Evolutionary conservation across 2,113 vertebrate genomes (phyloP).

Genomic region (Myocastor coypus): DNA sequence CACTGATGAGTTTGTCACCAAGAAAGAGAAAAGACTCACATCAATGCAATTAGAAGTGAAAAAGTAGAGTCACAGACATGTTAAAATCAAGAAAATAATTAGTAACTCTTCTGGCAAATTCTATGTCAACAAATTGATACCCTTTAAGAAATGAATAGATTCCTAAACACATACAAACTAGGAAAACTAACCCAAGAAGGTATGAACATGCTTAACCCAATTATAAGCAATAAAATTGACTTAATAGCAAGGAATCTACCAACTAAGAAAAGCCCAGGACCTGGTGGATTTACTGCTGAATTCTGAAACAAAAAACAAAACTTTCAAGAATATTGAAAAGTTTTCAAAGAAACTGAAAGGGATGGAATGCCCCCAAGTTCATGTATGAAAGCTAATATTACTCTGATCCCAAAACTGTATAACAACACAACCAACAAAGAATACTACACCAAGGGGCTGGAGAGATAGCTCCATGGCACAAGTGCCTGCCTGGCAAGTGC

Average conservation of each 20-base stretch:
- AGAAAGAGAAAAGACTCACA: neutral
- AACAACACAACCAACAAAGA: too few species aligned
- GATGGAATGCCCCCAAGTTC: too few species aligned
- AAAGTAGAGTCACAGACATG: neutral
- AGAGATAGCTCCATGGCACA: too few species aligned
- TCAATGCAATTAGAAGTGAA: neutral
- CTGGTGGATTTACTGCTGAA: too few species aligned
- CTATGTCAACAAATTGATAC: neutral
- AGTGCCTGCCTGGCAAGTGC: too few species aligned
- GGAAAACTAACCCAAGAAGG: neutral
- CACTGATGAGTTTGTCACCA: neutral
- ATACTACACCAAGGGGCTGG: too few species aligned
- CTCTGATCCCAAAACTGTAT: too few species aligned
- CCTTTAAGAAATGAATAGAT: neutral
- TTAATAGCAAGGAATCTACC: neutral
- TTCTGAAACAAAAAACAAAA: too few species aligned
- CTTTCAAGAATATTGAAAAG: too few species aligned
- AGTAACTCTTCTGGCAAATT: neutral
- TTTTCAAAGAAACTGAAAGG: too few species aligned
- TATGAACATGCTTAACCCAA: neutral
- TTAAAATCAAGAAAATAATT: neutral
- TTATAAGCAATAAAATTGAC: neutral
- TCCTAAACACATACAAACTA: neutral
- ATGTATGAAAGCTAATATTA: too few species aligned
- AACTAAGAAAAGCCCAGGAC: neutral